Evolutionary conservation across 2,797 vertebrate genomes (phyloP).

Genomic region (Caiman crocodilus): DNA sequence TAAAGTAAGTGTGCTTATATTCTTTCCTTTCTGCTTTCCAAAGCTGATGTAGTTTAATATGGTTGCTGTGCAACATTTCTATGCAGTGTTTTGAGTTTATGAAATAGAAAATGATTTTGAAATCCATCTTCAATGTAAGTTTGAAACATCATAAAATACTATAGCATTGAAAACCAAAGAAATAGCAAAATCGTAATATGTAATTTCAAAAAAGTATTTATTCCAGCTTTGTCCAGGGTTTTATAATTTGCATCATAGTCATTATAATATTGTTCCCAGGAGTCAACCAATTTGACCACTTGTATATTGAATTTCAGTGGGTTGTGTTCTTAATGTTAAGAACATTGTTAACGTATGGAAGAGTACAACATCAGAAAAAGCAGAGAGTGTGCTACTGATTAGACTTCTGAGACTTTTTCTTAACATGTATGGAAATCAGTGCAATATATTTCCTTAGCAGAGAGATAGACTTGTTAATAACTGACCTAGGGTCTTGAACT

Average conservation of each 20-base stretch:
- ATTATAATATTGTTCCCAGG: neutral
- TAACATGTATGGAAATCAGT: neutral
- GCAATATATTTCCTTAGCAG: neutral
- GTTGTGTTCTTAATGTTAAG: neutral
- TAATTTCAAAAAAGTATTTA: constrained; percentile 19
- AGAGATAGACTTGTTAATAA: neutral
- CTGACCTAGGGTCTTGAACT: neutral
- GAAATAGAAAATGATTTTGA: neutral
- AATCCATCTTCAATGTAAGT: neutral
- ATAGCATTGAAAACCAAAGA: neutral
- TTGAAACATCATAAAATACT: neutral
- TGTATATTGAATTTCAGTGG: neutral
- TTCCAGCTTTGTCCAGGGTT: neutral
- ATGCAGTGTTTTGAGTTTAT: neutral
- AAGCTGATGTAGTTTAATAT: neutral
- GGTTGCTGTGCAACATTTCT: neutral
- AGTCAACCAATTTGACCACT: neutral
- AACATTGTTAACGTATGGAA: neutral
- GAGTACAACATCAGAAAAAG: neutral
- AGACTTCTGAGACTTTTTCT: neutral
- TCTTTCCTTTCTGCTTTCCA: neutral
- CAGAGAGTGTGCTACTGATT: neutral
- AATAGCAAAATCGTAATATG: neutral
- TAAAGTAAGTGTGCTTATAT: neutral
- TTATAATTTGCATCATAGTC: neutral